These are phyloP conservation scores for Sphaeridia pumilis DNA, from an alignment of 2,888 invertebrate species.

Conservation along the genomic window DNA sequence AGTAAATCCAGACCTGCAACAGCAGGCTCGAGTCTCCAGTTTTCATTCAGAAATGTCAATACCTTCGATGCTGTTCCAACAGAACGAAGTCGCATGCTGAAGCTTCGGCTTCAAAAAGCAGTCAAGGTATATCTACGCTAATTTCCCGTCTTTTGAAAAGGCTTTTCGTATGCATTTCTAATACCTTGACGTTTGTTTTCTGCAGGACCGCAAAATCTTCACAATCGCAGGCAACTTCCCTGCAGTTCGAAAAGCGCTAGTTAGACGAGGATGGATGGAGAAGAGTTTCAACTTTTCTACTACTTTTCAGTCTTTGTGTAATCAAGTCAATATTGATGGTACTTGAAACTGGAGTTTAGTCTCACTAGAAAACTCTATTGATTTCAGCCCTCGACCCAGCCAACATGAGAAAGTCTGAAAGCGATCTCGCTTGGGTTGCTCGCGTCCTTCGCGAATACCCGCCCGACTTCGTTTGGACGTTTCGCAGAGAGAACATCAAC, in stretches of 20 bases:
- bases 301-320: too few relatives aligned
- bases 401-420: constrained; percentile 13
- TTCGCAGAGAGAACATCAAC: constrained; percentile 47
- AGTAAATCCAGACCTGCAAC: too few relatives aligned
- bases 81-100: neutral
- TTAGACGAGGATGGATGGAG: constrained; percentile 62
- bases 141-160: too few relatives aligned
- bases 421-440: constrained; percentile 41
- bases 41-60: too few relatives aligned
- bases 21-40: too few relatives aligned
- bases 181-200: too few relatives aligned
- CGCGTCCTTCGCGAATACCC: constrained; percentile 65
- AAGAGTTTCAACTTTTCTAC: constrained; percentile 40
- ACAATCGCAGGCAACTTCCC: constrained; percentile 55
- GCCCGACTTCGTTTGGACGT: constrained; percentile 82
- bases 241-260: constrained; percentile 54
- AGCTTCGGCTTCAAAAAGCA: neutral
- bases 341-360: too few relatives aligned
- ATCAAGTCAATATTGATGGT: too few relatives aligned
- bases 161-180: too few relatives aligned
- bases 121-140: neutral
- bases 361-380: too few relatives aligned
- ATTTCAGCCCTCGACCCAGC: too few relatives aligned
- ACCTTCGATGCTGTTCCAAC: too few relatives aligned
- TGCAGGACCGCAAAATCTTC: constrained; percentile 36